Base-by-base conservation (phyloP, 2,888 invertebrate species). In the Agrenia bidenticulata region DNA sequence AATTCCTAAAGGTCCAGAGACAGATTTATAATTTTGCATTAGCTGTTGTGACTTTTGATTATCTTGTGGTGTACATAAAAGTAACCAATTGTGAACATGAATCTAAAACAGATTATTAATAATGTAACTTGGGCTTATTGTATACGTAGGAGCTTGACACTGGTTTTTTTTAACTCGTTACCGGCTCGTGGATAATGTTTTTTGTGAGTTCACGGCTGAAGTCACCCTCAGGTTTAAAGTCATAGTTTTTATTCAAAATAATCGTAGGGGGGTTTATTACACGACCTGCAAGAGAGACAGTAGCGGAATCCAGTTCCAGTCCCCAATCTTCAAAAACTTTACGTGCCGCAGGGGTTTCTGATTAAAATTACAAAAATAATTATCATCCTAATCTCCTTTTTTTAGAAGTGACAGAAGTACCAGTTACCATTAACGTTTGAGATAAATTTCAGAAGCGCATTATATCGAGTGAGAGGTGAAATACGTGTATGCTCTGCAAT, bases 321-420 rank as follows among this genome's bases (percentile, higher is more conserved):
- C 95, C 95, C 97, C 97, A 97, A 45, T 86, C 85, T 0, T 81
- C 78, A 1, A 96, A 82, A 26, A 93, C 85, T 67, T 84, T 80
- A n/a, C 78, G 82, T 0, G 92, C 91, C 9, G 32, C 32, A 7
- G 32, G 32, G 4, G 32, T 7, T 7, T 32, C 32, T 32, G 32
- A 11, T 32, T 32, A 32, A 32, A 32, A 11, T 32, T 32, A 32
- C 32, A n/a, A n/a, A n/a, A n/a, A n/a, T n/a, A n/a, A n/a, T n/a
- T n/a, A n/a, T n/a, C n/a, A n/a, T n/a, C n/a, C n/a, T n/a, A n/a
- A n/a, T n/a, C n/a, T n/a, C n/a, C n/a, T n/a, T n/a, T n/a, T n/a
- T n/a, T n/a, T n/a, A 11, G 39, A 39, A n/a, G 17, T 17, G 5
- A 15, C 21, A 17, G 27, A 24, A 37, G 27, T 9, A 19, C 54